Evolutionary conservation across 2,888 invertebrate genomes (phyloP).

Genomic region (Zygogramma bicolorata): DNA sequence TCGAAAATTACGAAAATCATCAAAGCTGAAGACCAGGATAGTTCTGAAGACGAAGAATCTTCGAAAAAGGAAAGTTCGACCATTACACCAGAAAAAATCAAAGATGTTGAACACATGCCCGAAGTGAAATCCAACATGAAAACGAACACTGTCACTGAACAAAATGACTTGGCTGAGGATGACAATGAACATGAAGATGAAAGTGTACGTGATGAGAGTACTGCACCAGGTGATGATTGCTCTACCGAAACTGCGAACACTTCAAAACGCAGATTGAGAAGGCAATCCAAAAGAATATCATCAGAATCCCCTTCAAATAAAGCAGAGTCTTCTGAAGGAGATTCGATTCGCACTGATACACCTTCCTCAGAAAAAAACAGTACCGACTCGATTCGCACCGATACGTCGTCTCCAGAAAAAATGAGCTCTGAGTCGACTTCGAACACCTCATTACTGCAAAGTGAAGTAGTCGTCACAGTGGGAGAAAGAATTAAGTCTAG

Average conservation of each 20-base stretch:
- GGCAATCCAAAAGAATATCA: constrained; percentile 30
- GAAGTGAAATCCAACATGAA: background rate
- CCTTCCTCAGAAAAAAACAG: constrained; percentile 25
- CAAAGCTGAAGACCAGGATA: constrained; percentile 71
- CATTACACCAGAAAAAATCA: constrained; percentile 16
- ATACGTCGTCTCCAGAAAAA: background rate
- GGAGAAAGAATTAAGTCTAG: constrained; percentile 54
- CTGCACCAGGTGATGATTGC: background rate
- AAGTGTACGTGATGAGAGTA: background rate
- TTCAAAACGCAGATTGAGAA: constrained; percentile 39
- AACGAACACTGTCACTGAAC: background rate
- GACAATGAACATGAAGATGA: background rate
- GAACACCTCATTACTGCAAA: constrained; percentile 37
- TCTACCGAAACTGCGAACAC: constrained; percentile 36
- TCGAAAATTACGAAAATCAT: constrained; percentile 72
- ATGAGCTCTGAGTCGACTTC: constrained; percentile 47
- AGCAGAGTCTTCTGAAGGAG: constrained; percentile 37
- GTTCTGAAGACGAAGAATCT: constrained; percentile 61
- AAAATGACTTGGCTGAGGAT: background rate
- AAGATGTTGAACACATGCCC: constrained; percentile 10
- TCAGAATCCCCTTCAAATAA: constrained; percentile 26
- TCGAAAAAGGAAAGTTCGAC: constrained; percentile 5
- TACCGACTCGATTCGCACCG: constrained; percentile 10
- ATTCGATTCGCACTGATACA: constrained; percentile 24
- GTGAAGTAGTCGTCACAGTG: constrained; percentile 45